Evolutionary conservation across 2,888 invertebrate species (phyloP).

Genomic region (Sesamia inferens): DNA sequence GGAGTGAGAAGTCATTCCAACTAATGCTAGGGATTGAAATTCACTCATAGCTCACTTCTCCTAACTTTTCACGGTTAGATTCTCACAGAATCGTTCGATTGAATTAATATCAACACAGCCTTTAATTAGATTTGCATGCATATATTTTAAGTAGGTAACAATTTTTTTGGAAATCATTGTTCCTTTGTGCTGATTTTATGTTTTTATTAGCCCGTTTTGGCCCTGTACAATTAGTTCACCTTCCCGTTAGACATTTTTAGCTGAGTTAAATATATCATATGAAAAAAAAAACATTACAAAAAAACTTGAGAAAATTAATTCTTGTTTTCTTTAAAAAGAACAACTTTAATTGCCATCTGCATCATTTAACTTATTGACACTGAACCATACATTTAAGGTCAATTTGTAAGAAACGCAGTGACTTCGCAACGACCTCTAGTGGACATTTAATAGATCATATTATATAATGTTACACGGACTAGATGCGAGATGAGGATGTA

Average conservation of each 20-base stretch:
- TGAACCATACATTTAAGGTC: conserved; percentile 40
- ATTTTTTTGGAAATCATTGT: background rate
- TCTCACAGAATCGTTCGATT: no score
- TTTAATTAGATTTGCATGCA: background rate
- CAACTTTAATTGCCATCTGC: conserved; percentile 15
- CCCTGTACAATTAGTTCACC: background rate
- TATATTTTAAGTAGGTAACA: background rate
- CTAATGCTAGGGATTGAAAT: no score
- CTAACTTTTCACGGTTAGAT: no score
- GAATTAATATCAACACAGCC: background rate
- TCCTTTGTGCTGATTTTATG: background rate
- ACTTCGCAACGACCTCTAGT: conserved; percentile 53
- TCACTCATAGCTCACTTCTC: no score
- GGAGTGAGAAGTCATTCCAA: no score
- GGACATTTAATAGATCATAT: conserved; percentile 37
- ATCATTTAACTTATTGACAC: conserved; percentile 33
- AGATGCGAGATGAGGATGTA: conserved; percentile 53
- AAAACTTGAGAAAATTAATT: conserved; percentile 17
- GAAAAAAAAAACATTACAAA: background rate
- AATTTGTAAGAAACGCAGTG: conserved; percentile 32
- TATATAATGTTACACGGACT: conserved; percentile 36
- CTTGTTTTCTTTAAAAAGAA: conserved; percentile 24
- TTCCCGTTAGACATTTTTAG: background rate
- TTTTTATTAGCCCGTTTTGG: background rate
- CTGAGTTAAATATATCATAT: background rate